Evolutionary conservation across 2,888 invertebrate genomes (phyloP), one percentile per base, ranked within the genome.

Genomic region (Slavum lentiscoides): DNA sequence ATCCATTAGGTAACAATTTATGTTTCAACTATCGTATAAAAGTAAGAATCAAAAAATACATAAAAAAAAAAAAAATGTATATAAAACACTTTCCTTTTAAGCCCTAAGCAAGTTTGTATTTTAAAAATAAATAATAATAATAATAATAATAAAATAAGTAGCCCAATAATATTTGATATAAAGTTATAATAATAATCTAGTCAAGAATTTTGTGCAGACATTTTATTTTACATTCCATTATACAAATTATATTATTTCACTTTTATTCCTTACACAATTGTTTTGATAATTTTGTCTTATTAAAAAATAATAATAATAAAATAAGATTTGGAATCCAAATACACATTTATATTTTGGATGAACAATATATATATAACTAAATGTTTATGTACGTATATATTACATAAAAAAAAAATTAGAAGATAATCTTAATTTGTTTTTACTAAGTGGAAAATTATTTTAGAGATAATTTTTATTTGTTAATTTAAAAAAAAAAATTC

Each of bases 141-240:
- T n/a, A 69, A 77, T 67, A 69, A 61, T 80, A 80, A 64, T 70
- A 80, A 80, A 80, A 80, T 80, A 80, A 80, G 77, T 80, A 80
- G 77, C 70, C 70, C 77, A 72, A 80, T 70, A 80, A 70, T 70
- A 70, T 80, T 80, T 80, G 62, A 62, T 77, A 77, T 67, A 75
- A 67, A 58, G 67, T 61, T 77, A 69, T 69, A 69, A 77, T 76
- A 76, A 69, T 77, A 77, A 61, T 77, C 61, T 61, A 77, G 39
- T 77, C 61, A 69, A 61, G 37, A 77, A 43, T 61, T 70, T 80
- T 70, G 53, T 70, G 69, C 21, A 80, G 70, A 64, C 19, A 43
- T 62, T 70, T 19, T 39, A 70, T 62, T 80, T 70, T 39, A 70
- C 70, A 70, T 19, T 62, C 13, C 8, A 49, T 55, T 43, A 30